Conservation (phyloP, 2,113 vertebrate species). For the Xerus inauris region DNA sequence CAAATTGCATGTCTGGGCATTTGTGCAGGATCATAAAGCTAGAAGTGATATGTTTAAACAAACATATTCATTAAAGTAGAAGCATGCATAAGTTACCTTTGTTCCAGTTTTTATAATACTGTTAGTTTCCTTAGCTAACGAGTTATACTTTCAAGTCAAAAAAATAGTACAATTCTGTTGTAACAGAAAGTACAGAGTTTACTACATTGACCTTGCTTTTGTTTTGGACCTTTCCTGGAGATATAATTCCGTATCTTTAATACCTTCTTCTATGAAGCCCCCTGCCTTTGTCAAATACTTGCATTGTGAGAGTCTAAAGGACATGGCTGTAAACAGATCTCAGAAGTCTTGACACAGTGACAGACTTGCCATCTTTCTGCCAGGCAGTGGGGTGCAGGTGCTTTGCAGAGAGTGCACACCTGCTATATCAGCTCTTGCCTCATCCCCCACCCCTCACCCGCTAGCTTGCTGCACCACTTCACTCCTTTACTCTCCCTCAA, state of each 20-base stretch:
- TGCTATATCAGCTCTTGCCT: background rate
- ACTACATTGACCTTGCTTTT: background rate
- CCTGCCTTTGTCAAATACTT: background rate
- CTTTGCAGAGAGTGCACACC: background rate
- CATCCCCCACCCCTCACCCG: fast-evolving
- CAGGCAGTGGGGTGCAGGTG: background rate
- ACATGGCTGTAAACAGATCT: background rate
- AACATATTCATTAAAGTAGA: background rate
- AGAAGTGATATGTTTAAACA: background rate
- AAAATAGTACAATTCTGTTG: background rate
- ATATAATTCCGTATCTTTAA: background rate
- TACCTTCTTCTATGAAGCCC: background rate
- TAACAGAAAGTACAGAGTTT: background rate
- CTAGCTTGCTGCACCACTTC: background rate
- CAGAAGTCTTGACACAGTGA: background rate
- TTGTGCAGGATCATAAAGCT: background rate
- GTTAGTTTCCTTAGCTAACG: background rate
- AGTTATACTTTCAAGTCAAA: background rate
- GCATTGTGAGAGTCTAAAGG: background rate
- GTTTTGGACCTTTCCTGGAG: background rate
- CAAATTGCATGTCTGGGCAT: background rate
- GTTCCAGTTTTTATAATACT: background rate
- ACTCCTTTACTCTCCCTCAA: background rate
- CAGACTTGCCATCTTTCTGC: background rate
- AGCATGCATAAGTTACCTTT: slow-evolving; percentile 7